Base-by-base conservation (phyloP, 2,888 invertebrate species). In the Isotomurus palustris region DNA sequence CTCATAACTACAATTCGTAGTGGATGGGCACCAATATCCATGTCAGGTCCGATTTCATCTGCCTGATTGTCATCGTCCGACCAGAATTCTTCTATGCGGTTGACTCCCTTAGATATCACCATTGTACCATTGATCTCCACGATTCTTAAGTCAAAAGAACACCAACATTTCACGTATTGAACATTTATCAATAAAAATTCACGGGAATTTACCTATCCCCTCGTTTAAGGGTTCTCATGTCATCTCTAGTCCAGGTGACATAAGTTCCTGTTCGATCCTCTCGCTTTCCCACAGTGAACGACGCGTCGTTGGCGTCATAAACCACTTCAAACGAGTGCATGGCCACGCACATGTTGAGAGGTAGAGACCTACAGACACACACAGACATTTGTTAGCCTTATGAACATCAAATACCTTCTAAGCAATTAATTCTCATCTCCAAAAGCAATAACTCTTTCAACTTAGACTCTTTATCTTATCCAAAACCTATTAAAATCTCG, bases 241-340 rank as follows among this genome's bases (percentile, higher is more conserved):
- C 85, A 70, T 91, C 90, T 4, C 86, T 78, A 0, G 88, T 84
- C 91, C 91, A 91, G 68, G 90, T 89, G 36, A 91, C 81, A 73
- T 81, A 84, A 21, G 85, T 79, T 12, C 87, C 85, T 5, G 82
- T 82, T 48, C 79, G 77, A 56, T 84, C 83, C 17, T 85, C 82
- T 56, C 83, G 80, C 17, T 83, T 81, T 1, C 84, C 83, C 24
- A 85, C 85, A 66, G 88, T 85, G 75, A 86, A 87, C 60, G 83
- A 83, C 1, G 85, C 81, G 74, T 84, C 84, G 66, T 85, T 85
- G 25, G 83, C 82, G 24, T 29, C 49, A 60, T 82, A 84, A 43
- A 81, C 81, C 0, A 85, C 82, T 74, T 87, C 86, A 14, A 85
- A 80, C 1, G 86, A 82, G 73, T 88, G 83, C 63, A 87, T 75